A percentile compares a stretch with the other conserved stretches of the same genome.
These are phyloP conservation scores for Trinectes maculatus DNA, from an alignment of 2,113 vertebrate genomes.

Conservation along the genomic window DNA sequence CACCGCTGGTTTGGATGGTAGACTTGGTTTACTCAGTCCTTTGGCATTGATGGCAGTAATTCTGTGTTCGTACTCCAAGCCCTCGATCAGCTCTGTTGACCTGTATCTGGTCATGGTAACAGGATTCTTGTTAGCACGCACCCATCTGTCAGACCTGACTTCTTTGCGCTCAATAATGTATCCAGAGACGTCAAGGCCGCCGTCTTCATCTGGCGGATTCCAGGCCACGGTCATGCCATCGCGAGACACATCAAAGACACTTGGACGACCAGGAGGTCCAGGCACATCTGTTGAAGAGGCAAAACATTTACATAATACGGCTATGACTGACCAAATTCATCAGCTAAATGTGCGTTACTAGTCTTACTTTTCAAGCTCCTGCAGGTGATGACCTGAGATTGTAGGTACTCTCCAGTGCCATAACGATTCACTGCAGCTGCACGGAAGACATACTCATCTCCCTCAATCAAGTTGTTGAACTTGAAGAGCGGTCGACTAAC, in stretches of 20 bases:
- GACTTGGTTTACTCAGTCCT: slow-evolving; percentile 93
- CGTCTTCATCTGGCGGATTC: slow-evolving; percentile 94
- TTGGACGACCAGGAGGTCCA: slow-evolving; percentile 92
- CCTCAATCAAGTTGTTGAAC: slow-evolving; percentile 91
- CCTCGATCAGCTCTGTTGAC: slow-evolving; percentile 94
- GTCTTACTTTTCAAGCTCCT: slow-evolving; percentile 92
- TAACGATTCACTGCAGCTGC: slow-evolving; percentile 94
- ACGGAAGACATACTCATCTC: slow-evolving; percentile 96
- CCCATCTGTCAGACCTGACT: slow-evolving; percentile 94
- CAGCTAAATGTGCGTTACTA: neutral
- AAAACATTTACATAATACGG: slow-evolving; percentile 13
- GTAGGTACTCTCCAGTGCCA: slow-evolving; percentile 94
- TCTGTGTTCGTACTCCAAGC: slow-evolving; percentile 97
- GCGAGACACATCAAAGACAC: slow-evolving; percentile 92
- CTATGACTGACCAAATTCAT: no score
- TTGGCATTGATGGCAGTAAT: slow-evolving; percentile 93
- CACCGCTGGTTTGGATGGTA: slow-evolving; percentile 90
- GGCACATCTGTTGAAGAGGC: slow-evolving; percentile 84
- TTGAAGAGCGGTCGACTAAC: slow-evolving; percentile 92
- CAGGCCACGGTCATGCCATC: slow-evolving; percentile 98
- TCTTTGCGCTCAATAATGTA: slow-evolving; percentile 98
- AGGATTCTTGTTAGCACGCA: slow-evolving; percentile 96
- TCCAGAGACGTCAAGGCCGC: slow-evolving; percentile 92
- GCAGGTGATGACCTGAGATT: slow-evolving; percentile 93
- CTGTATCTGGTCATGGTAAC: slow-evolving; percentile 98